Evolutionary conservation across 2,888 invertebrate species (phyloP).

Genomic region (Lithodes maja): DNA sequence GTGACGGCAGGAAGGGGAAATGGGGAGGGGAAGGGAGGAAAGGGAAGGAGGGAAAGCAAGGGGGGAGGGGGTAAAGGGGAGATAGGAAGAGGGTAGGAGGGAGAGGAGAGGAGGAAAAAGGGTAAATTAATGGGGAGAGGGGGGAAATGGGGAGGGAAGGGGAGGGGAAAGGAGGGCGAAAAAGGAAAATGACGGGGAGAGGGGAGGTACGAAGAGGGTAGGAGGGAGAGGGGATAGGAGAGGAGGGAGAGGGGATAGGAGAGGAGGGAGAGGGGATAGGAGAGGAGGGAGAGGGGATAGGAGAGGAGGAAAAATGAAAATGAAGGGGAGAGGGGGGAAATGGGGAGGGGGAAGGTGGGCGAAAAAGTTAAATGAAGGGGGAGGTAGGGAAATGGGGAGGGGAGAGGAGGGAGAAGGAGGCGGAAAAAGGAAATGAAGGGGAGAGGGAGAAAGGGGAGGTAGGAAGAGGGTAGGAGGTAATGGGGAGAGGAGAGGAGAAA

Average conservation of each 20-base stretch:
- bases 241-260: not conserved
- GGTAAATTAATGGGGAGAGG: not conserved
- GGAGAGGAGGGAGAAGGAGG: not conserved
- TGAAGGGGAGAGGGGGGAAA: not conserved
- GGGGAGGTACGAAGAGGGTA: not conserved
- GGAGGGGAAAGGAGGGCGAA: not conserved
- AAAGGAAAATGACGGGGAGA: not conserved
- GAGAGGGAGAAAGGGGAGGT: not conserved
- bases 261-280: not conserved
- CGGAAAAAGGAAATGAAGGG: not conserved
- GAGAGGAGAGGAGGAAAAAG: not conserved
- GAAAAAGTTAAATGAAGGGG: not conserved
- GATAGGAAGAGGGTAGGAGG: not conserved
- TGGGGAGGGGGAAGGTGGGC: not conserved
- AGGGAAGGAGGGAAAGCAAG: not conserved
- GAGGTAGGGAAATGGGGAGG: not conserved
- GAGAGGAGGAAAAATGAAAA: not conserved
- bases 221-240: not conserved
- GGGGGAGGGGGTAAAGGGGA: not conserved
- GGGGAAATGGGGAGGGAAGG: not conserved
- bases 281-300: not conserved
- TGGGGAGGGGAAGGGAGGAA: not conserved
- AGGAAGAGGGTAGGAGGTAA: not conserved
- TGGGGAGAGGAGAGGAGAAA: not conserved
- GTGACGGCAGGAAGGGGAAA: not conserved